These are phyloP conservation scores for Garrulus glandarius DNA, from an alignment of 2,797 vertebrate genomes.

Conservation along the genomic window DNA sequence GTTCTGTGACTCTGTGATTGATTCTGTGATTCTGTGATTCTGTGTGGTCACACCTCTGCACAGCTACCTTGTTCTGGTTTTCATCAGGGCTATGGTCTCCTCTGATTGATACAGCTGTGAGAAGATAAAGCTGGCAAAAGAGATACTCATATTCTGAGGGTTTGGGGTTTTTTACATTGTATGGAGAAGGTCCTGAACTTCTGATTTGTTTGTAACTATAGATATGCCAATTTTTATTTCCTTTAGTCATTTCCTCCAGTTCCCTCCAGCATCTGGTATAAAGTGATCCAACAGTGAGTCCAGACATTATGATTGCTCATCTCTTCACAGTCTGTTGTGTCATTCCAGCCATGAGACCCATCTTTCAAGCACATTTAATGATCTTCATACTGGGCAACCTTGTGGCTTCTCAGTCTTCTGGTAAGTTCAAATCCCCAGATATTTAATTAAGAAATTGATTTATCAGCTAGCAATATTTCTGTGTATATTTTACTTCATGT, in stretches of 20 bases:
- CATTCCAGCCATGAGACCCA: constrained; percentile 21
- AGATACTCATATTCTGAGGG: background rate
- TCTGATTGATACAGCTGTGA: background rate
- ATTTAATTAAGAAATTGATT: background rate
- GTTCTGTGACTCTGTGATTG: background rate
- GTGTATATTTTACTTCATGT: background rate
- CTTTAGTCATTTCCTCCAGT: constrained; percentile 65
- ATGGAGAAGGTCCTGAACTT: background rate
- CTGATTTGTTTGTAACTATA: background rate
- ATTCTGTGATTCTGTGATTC: background rate
- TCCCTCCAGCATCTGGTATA: background rate
- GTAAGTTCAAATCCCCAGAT: constrained; percentile 46
- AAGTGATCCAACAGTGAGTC: constrained; percentile 7
- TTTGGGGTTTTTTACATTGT: background rate
- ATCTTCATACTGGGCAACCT: background rate
- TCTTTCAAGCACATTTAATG: background rate
- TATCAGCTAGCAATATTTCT: background rate
- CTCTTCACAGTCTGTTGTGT: background rate
- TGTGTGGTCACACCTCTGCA: background rate
- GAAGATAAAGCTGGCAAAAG: background rate
- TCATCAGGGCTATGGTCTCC: background rate
- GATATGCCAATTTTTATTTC: constrained; percentile 24
- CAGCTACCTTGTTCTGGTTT: background rate
- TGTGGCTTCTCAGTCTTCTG: background rate
- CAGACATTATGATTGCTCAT: background rate